Evolutionary conservation across 2,797 vertebrate genomes (phyloP), one percentile per base, ranked within the genome.

Genomic region (Oreochromis grahami): DNA sequence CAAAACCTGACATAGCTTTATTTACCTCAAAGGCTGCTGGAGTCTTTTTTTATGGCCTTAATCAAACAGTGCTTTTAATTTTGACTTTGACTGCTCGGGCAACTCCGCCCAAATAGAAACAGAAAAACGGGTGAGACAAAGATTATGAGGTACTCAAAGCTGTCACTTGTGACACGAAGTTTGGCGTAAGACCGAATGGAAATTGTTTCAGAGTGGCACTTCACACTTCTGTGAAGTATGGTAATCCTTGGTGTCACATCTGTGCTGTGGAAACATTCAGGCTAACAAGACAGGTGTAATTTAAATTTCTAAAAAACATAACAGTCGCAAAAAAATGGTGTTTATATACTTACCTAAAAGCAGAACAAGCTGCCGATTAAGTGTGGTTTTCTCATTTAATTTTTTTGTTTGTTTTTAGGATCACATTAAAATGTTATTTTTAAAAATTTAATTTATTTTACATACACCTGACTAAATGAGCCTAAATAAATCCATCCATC

Each of bases 131-230:
- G 1, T 68, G 38, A 68, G n/a, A 24, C 63, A 24, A 43, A 43
- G 38, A 68, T 38, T 41, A 24, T 41, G 5, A 68, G 36, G n/a
- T 43, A 41, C n/a, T 68, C 38, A 24, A 43, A 24, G n/a, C 1
- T 68, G 13, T 68, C 38, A 43, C n/a, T 43, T 68, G 63, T 15
- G 38, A 41, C 1, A 43, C 13, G 0, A 68, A 43, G 38, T 68
- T 43, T 68, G 63, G 63, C 0, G 3, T 41, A 43, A 24, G 7
- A 43, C 58, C 34, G 1, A 38, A 63, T 63, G 19, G 34, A 41
- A 24, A 1, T 24, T 41, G 63, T 68, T 43, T 68, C 8, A 0
- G 36, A 68, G 36, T 0, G 0, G 36, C 60, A 41, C 63, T 68
- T 68, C 36, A 0, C 10, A 36, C 10, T n/a, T 60, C 58, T 36